Evolutionary conservation across 2,888 invertebrate species (phyloP), one percentile per base, ranked within the genome.

Genomic region (Orthosia incerta): DNA sequence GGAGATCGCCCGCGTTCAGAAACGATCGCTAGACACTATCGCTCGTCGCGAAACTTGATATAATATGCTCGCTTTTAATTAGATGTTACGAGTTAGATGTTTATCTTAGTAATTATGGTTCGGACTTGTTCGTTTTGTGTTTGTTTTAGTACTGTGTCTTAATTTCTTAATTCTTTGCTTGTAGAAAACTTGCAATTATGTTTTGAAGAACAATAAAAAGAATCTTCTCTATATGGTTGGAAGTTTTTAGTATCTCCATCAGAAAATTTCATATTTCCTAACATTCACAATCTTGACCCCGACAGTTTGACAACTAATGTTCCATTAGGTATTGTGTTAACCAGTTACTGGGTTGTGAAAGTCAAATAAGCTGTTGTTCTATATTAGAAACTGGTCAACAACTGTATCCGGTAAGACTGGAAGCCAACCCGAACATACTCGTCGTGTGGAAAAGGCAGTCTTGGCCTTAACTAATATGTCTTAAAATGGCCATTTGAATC

Each of bases 1-100:
- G 89, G 87, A 89, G 93, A 92, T 93, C 95, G 95, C 95, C 95
- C 94, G 95, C 91, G 91, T 89, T 88, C 89, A 83, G 88, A 88
- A 89, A 93, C 92, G 93, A 93, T 94, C 93, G 91, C 92, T 90
- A 88, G 90, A 86, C 85, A 86, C 89, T 91, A 92, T 90, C 91
- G 86, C 85, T 86, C 86, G 90, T 93, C 93, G 94, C 94, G 94
- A 94, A 95, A 95, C 93, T 91, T 88, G 94, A 95, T 94, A 93
- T 94, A 94, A 90, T 87, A 87, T 86, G 89, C 89, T 91, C 91
- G 88, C 85, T 89, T 92, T 90, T 93, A 93, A 93, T 93, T 93
- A 92, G 91, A 90, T 83, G 79, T 81, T 84, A 84, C 85, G 81
- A 80, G 86, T 87, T 82, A 87, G 86, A 86, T 86, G 60, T 82